Evolutionary conservation across 2,888 invertebrate species (phyloP).

Genomic region (Cheiracanthium punctorium): DNA sequence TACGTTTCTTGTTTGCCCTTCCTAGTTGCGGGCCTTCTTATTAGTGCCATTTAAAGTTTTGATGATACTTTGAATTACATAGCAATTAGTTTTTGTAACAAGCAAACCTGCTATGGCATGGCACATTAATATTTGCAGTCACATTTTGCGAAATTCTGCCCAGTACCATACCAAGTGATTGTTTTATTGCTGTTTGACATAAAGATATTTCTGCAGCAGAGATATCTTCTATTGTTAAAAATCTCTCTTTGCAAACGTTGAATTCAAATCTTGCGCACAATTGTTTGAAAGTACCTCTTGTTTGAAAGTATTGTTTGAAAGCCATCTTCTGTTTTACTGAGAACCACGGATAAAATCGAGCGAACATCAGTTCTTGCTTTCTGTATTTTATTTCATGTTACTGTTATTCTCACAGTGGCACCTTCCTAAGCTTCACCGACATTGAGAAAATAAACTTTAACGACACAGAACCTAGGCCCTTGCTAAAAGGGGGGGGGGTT

Average conservation of each 20-base stretch:
- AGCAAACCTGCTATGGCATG: slow-evolving; percentile 8
- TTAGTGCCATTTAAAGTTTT: slow-evolving; percentile 5
- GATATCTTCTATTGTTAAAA: slow-evolving; percentile 20
- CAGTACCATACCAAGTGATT: slow-evolving; percentile 26
- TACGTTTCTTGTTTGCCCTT: too few relatives aligned
- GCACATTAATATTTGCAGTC: slow-evolving; percentile 19
- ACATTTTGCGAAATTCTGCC: neutral
- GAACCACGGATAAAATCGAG: too few relatives aligned
- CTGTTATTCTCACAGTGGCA: too few relatives aligned
- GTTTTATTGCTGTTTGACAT: slow-evolving; percentile 37
- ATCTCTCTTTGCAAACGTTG: slow-evolving; percentile 33
- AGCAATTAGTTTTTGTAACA: too few relatives aligned
- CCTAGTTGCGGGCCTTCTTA: too few relatives aligned
- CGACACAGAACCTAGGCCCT: too few relatives aligned
- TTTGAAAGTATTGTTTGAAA: slow-evolving; percentile 45
- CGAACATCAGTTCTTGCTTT: too few relatives aligned
- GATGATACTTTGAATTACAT: neutral
- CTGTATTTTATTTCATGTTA: too few relatives aligned
- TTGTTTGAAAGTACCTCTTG: slow-evolving; percentile 26
- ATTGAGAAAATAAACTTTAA: too few relatives aligned
- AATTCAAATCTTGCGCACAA: slow-evolving; percentile 23
- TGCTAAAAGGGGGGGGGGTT: too few relatives aligned
- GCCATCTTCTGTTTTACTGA: slow-evolving; percentile 35
- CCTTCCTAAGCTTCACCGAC: too few relatives aligned
- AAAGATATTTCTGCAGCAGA: slow-evolving; percentile 29